These are phyloP conservation scores for Drosophila miranda DNA, from an alignment of 1,140 invertebrate genomes.

Conservation along the genomic window DNA sequence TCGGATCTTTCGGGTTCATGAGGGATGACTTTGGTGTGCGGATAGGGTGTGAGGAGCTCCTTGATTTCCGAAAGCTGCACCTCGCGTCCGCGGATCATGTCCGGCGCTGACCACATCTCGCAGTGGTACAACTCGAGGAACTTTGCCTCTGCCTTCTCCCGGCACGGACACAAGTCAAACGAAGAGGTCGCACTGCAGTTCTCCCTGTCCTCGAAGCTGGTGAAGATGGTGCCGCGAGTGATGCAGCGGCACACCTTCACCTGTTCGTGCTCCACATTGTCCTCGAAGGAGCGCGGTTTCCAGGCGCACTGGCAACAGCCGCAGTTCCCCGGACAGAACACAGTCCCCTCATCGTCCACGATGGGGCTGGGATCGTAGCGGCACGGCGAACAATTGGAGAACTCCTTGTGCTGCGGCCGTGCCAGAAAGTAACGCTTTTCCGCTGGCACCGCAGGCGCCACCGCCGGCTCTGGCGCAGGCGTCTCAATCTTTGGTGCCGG, in stretches of 20 bases:
- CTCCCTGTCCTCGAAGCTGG: conserved; percentile 43
- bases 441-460: background rate
- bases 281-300: conserved; percentile 35
- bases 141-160: conserved; percentile 74
- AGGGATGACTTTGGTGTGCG: background rate
- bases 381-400: conserved; percentile 66
- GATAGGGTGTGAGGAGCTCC: conserved; percentile 26
- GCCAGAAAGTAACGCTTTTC: conserved; percentile 52
- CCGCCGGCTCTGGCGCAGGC: background rate
- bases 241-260: conserved; percentile 74
- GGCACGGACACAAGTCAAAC: conserved; percentile 78
- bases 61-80: conserved; percentile 47
- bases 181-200: conserved; percentile 64
- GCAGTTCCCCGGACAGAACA: conserved; percentile 75
- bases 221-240: conserved; percentile 62
- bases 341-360: conserved; percentile 70
- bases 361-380: conserved; percentile 72
- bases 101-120: conserved; percentile 61
- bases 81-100: conserved; percentile 42
- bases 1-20: no score
- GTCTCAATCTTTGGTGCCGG: background rate
- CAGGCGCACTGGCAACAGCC: conserved; percentile 76
- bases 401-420: conserved; percentile 68
- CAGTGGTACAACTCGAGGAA: conserved; percentile 58
- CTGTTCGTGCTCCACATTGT: conserved; percentile 49